Conservation (phyloP, 2,888 invertebrate species). For the Crocallis elinguaria region DNA sequence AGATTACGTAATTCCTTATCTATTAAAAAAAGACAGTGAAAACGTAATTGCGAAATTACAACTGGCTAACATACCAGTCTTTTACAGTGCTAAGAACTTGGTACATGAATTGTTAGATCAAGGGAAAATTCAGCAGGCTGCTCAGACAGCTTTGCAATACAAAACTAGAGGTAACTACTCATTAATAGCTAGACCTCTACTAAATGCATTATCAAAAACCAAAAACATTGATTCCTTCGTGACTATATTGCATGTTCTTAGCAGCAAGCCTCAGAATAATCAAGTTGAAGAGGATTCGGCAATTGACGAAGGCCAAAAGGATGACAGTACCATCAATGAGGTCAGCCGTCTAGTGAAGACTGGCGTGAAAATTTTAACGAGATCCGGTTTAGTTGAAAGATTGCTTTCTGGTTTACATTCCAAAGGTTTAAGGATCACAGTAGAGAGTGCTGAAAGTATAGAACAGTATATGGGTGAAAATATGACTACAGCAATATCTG, state of each 20-base stretch:
- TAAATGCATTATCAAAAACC: constrained; percentile 84
- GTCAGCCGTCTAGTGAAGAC: constrained; percentile 85
- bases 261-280: constrained; percentile 49
- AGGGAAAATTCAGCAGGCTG: constrained; percentile 86
- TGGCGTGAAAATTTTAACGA: constrained; percentile 70
- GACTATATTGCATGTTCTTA: constrained; percentile 80
- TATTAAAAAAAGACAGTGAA: constrained; percentile 83
- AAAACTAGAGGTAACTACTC: constrained; percentile 84
- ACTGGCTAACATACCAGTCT: constrained; percentile 83
- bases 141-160: constrained; percentile 85
- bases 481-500: constrained; percentile 87
- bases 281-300: constrained; percentile 55
- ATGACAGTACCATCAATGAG: constrained; percentile 52
- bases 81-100: constrained; percentile 84
- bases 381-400: constrained; percentile 75
- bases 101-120: constrained; percentile 84
- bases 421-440: constrained; percentile 88
- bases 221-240: constrained; percentile 87
- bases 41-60: constrained; percentile 86
- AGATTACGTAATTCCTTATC: constrained; percentile 90
- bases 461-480: constrained; percentile 87
- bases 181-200: constrained; percentile 82
- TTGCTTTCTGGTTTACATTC: constrained; percentile 84
- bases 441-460: constrained; percentile 84
- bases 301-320: constrained; percentile 54